Evolutionary conservation across 1,140 invertebrate species (phyloP).

Genomic region (Gyrodactylus salaris): DNA sequence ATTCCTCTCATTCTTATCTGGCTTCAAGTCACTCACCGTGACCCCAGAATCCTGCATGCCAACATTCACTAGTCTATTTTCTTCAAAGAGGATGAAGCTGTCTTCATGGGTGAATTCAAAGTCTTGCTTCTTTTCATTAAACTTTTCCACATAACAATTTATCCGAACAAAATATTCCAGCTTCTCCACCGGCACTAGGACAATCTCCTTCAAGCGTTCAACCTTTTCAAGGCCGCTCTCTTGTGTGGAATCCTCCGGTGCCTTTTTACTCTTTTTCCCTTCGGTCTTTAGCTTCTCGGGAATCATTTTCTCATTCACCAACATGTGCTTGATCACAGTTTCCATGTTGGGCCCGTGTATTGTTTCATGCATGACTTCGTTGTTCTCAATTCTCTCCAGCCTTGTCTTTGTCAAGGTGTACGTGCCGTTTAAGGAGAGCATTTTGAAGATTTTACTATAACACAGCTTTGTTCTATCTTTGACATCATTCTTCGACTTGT

Average conservation of each 20-base stretch:
- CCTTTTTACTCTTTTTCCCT: neutral
- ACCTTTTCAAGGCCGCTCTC: no score
- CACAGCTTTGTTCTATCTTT: neutral
- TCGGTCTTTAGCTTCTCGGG: neutral
- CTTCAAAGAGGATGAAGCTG: neutral
- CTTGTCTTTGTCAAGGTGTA: neutral
- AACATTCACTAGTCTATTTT: neutral
- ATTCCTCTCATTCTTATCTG: neutral
- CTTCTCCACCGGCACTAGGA: neutral
- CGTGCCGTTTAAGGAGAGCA: neutral
- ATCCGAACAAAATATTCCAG: neutral
- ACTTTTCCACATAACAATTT: neutral
- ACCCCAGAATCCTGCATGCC: neutral
- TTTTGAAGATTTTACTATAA: neutral
- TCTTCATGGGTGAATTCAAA: neutral
- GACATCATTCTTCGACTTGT: neutral
- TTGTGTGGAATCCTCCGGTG: neutral
- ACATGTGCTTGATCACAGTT: neutral
- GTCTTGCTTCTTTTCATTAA: neutral
- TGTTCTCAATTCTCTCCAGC: neutral
- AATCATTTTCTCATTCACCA: neutral
- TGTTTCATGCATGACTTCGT: neutral
- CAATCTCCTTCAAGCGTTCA: no score
- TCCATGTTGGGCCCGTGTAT: neutral
- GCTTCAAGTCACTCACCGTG: neutral